A percentile compares a stretch with the other conserved stretches of the same genome.
Evolutionary conservation across 2,888 invertebrate species (phyloP).

Genomic region (Timema cristinae): DNA sequence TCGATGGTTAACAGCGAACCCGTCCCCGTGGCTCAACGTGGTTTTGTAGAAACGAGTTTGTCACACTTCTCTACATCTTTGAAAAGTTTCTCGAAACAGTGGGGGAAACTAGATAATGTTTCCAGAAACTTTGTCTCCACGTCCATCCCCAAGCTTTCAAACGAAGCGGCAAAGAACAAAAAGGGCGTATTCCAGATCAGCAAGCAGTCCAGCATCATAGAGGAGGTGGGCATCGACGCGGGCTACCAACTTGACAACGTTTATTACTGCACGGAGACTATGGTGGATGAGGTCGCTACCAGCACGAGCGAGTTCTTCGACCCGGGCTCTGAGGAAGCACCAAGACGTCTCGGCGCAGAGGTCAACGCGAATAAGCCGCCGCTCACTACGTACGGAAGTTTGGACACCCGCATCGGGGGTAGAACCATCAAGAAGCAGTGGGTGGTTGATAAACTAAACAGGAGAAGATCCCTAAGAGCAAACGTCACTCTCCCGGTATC

Average conservation of each 20-base stretch:
- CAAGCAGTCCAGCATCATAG: neutral
- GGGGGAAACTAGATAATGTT: neutral
- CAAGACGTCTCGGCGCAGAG: constrained; percentile 8
- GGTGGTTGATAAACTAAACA: neutral
- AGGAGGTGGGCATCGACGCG: constrained; percentile 8
- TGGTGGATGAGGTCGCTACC: constrained; percentile 5
- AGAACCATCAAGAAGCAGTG: constrained; percentile 2
- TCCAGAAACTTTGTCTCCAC: no score
- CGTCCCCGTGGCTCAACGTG: no score
- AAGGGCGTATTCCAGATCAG: no score
- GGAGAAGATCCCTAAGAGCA: constrained; percentile 13
- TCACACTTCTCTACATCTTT: neutral
- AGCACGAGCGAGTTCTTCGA: constrained; percentile 5
- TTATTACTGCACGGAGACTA: neutral
- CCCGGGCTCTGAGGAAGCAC: neutral
- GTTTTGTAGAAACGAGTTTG: no score
- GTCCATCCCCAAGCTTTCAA: no score
- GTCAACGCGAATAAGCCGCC: constrained; percentile 11
- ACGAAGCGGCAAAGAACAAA: no score
- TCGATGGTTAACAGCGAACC: no score
- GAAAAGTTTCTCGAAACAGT: neutral
- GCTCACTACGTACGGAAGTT: neutral
- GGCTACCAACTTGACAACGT: neutral
- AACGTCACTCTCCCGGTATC: constrained; percentile 19
- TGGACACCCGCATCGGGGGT: neutral